Percentiles rank a stretch among this genome's conserved stretches.
Evolutionary conservation across 1,140 invertebrate species (phyloP).

Genomic region (Nomia melanderi): DNA sequence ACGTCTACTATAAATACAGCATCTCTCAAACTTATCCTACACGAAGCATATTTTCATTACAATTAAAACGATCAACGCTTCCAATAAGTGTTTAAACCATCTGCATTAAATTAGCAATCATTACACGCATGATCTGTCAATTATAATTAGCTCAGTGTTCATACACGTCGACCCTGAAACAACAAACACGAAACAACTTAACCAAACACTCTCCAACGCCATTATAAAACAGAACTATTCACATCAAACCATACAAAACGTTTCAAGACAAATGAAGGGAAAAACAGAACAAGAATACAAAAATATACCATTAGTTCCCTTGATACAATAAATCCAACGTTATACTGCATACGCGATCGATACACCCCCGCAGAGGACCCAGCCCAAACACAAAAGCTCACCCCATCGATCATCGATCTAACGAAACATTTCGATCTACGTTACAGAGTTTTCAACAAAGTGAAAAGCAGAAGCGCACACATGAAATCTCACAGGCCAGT

Average conservation of each 20-base stretch:
- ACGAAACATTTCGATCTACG: conserved; percentile 73
- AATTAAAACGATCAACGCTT: conserved; percentile 15
- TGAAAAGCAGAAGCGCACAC: conserved; percentile 98
- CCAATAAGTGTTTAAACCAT: conserved; percentile 20
- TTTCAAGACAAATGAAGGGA: neutral
- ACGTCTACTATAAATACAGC: neutral
- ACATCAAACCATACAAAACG: neutral
- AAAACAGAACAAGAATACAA: neutral
- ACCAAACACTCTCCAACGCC: neutral
- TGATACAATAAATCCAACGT: no score
- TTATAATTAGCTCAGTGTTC: conserved; percentile 40
- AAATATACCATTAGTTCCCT: no score
- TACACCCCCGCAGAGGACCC: no score
- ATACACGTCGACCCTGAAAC: neutral
- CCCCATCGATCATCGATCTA: no score
- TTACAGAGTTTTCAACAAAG: conserved; percentile 97
- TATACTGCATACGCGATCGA: no score
- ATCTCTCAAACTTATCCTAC: neutral
- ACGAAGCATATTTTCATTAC: neutral
- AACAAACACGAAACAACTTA: neutral
- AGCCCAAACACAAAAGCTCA: no score
- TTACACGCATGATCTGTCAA: conserved; percentile 44
- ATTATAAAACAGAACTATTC: neutral
- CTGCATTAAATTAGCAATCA: conserved; percentile 28
- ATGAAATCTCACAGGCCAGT: conserved; percentile 97